These are phyloP conservation scores for Drosophila incognita DNA, from an alignment of 2,888 invertebrate species.

Conservation along the genomic window DNA sequence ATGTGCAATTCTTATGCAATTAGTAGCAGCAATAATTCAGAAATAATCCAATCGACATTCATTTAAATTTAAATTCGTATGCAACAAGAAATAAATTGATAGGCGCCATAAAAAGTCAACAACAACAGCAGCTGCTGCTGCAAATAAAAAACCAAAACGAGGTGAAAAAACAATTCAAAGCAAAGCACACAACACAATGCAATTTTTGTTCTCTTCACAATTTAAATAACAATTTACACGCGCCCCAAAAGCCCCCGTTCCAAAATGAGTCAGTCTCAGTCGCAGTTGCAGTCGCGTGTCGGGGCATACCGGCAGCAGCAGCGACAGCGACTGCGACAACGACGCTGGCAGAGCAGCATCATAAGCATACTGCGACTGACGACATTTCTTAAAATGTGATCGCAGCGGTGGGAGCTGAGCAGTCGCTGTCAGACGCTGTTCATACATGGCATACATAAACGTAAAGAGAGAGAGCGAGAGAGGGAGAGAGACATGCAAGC, in stretches of 20 bases:
- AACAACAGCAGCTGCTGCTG: constrained; percentile 24
- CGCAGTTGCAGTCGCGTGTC: constrained; percentile 62
- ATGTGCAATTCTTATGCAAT: constrained; percentile 65
- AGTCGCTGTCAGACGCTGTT: constrained; percentile 12
- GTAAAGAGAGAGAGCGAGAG: background rate
- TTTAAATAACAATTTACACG: constrained; percentile 50
- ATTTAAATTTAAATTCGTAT: constrained; percentile 62
- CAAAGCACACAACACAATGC: constrained; percentile 32
- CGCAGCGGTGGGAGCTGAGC: constrained; percentile 6
- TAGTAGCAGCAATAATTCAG: constrained; percentile 24
- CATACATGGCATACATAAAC: constrained; percentile 19
- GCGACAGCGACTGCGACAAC: constrained; percentile 28
- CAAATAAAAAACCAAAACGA: constrained; percentile 9
- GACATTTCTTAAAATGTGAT: constrained; percentile 38
- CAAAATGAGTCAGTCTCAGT: constrained; percentile 64
- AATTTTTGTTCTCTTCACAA: constrained; percentile 48
- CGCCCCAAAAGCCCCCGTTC: constrained; percentile 46
- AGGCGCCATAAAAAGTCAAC: constrained; percentile 55
- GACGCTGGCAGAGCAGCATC: constrained; percentile 20
- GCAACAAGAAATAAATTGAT: constrained; percentile 70
- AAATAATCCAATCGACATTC: constrained; percentile 17
- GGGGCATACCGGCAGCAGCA: constrained; percentile 58
- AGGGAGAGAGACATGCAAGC: constrained; percentile 21
- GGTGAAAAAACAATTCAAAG: constrained; percentile 34
- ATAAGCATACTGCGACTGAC: constrained; percentile 37